Evolutionary conservation across 2,113 vertebrate species (phyloP).

Genomic region (Cochlearius cochlearius): DNA sequence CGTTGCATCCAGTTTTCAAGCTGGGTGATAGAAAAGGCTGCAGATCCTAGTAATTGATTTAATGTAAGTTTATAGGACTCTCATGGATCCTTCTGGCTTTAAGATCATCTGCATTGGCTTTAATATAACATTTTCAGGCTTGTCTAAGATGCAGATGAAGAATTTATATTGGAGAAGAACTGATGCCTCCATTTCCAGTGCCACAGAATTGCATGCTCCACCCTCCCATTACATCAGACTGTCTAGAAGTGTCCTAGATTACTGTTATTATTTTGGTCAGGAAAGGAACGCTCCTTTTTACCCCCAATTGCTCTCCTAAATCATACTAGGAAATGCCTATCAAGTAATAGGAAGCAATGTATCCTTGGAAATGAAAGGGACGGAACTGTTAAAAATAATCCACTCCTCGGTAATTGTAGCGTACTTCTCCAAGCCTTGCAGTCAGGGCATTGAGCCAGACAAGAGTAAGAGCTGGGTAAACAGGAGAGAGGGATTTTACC

Average conservation of each 20-base stretch:
- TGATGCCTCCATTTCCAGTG: not conserved
- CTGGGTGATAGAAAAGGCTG: not conserved
- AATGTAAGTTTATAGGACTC: not conserved
- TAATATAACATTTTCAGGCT: not conserved
- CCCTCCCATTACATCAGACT: not conserved
- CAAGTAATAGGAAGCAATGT: constrained; percentile 10
- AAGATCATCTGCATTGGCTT: not conserved
- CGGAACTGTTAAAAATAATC: constrained; percentile 30
- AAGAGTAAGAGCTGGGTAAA: not conserved
- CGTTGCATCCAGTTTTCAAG: not conserved
- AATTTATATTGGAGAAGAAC: not conserved
- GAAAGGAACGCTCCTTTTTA: not conserved
- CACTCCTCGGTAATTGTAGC: not conserved
- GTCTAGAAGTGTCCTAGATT: constrained; percentile 1
- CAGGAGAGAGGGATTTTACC: not conserved
- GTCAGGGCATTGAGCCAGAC: not conserved
- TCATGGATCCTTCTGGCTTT: not conserved
- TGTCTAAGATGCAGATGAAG: not conserved
- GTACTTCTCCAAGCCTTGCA: not conserved
- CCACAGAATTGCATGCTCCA: not conserved
- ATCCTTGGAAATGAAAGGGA: constrained; percentile 28
- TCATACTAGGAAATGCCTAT: constrained; percentile 11
- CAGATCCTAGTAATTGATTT: not conserved
- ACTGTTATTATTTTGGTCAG: constrained; percentile 16
- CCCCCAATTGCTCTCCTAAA: not conserved